These are phyloP conservation scores for Polyommatus icarus DNA, from an alignment of 2,888 invertebrate genomes.

Conservation along the genomic window DNA sequence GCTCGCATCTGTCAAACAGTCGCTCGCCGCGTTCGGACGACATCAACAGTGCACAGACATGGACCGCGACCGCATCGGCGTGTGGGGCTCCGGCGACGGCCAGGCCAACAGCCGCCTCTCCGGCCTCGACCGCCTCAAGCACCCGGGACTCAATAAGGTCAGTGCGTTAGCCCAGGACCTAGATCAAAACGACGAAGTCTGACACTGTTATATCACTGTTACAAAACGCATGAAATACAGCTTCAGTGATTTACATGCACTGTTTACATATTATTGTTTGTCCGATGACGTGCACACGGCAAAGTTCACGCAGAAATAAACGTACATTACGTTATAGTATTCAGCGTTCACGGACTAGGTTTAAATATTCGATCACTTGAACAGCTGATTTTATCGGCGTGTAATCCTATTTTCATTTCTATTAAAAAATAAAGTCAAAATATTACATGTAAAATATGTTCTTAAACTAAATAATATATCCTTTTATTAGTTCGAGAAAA, in stretches of 20 bases:
- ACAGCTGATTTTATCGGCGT: neutral
- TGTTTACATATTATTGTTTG: neutral
- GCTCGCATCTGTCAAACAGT: conserved; percentile 60
- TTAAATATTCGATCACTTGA: neutral
- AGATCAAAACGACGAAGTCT: conserved; percentile 36
- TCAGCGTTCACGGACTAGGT: neutral
- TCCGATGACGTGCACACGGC: neutral
- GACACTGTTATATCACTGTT: conserved; percentile 23
- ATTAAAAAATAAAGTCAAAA: neutral
- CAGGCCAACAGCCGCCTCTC: conserved; percentile 77
- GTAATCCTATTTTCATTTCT: neutral
- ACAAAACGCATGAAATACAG: neutral
- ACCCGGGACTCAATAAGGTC: conserved; percentile 87
- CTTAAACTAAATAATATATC: no score
- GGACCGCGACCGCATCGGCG: conserved; percentile 83
- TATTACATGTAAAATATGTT: neutral
- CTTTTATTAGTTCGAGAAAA: no score
- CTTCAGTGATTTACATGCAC: conserved; percentile 3
- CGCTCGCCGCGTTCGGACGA: conserved; percentile 52
- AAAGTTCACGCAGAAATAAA: neutral
- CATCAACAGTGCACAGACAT: conserved; percentile 65
- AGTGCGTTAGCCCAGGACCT: conserved; percentile 54
- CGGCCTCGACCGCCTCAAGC: conserved; percentile 84
- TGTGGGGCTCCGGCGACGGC: conserved; percentile 82
- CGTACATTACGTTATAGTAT: neutral